Evolutionary conservation across 2,888 invertebrate species (phyloP).

Genomic region (Choreutis nemorana): DNA sequence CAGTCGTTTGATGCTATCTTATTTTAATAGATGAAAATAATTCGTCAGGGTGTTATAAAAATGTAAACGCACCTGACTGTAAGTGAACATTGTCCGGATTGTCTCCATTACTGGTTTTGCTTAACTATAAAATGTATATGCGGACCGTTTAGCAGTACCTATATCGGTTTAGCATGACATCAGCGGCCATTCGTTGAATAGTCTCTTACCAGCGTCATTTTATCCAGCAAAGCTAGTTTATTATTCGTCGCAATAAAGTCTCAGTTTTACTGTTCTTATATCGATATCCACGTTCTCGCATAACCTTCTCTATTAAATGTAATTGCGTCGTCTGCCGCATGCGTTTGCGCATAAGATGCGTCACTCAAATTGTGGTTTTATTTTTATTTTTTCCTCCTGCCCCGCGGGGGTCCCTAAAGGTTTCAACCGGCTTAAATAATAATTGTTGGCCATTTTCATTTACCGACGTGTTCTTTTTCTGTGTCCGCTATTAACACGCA

Average conservation of each 20-base stretch:
- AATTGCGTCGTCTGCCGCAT: conserved; percentile 6
- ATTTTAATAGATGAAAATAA: conserved; percentile 6
- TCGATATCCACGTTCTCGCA: too few relatives aligned
- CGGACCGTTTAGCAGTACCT: too few relatives aligned
- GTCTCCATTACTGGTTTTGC: too few relatives aligned
- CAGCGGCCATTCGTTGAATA: too few relatives aligned
- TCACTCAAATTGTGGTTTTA: too few relatives aligned
- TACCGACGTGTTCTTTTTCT: conserved; percentile 27
- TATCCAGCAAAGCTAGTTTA: too few relatives aligned
- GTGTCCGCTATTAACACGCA: conserved; percentile 29
- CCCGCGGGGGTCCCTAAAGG: conserved; percentile 12
- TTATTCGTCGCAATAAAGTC: too few relatives aligned
- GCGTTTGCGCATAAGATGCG: conserved; percentile 4
- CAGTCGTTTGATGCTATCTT: conserved; percentile 37
- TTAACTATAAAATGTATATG: too few relatives aligned
- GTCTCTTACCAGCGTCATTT: too few relatives aligned
- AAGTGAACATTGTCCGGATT: too few relatives aligned
- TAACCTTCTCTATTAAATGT: conserved; percentile 5
- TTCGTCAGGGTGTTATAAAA: conserved; percentile 2
- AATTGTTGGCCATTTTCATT: conserved; percentile 46
- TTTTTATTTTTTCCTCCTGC: background rate
- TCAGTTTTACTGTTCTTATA: too few relatives aligned
- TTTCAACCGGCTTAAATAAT: conserved; percentile 23
- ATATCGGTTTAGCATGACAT: too few relatives aligned
- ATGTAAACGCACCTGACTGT: background rate